A percentile compares a stretch with the other conserved stretches of the same genome.
These are phyloP conservation scores for Montipora capricornis DNA, from an alignment of 64 coral and sea anemone genomes.

Conservation along the genomic window DNA sequence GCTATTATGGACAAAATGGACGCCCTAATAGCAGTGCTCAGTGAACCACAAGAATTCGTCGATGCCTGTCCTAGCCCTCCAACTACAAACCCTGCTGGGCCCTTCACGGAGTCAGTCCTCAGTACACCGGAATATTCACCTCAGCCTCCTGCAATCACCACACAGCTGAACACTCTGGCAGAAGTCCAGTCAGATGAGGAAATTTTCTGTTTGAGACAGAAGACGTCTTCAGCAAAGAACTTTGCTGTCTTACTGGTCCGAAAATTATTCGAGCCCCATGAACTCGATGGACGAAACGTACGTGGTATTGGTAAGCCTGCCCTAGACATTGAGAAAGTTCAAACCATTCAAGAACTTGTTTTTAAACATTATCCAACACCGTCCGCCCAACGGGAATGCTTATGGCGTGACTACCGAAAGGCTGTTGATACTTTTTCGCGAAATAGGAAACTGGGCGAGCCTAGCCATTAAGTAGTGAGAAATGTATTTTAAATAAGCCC, in stretches of 20 bases:
- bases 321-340: background rate
- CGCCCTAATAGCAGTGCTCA: background rate
- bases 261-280: background rate
- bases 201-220: background rate
- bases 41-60: background rate
- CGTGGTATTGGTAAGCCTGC: constrained; percentile 7
- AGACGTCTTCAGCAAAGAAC: background rate
- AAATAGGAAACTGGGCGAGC: background rate
- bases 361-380: constrained; percentile 9
- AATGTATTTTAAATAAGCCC: background rate
- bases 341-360: background rate
- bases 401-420: constrained; percentile 17
- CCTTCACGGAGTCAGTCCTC: too few relatives aligned
- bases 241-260: background rate
- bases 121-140: background rate
- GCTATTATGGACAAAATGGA: background rate
- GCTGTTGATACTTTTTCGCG: constrained; percentile 14
- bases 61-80: background rate
- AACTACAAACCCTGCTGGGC: background rate
- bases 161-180: background rate
- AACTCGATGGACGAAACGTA: background rate
- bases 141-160: background rate
- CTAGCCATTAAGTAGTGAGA: background rate
- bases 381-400: background rate
- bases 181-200: background rate